These are phyloP conservation scores for Antitype chi DNA, from an alignment of 2,888 invertebrate genomes.

Conservation along the genomic window DNA sequence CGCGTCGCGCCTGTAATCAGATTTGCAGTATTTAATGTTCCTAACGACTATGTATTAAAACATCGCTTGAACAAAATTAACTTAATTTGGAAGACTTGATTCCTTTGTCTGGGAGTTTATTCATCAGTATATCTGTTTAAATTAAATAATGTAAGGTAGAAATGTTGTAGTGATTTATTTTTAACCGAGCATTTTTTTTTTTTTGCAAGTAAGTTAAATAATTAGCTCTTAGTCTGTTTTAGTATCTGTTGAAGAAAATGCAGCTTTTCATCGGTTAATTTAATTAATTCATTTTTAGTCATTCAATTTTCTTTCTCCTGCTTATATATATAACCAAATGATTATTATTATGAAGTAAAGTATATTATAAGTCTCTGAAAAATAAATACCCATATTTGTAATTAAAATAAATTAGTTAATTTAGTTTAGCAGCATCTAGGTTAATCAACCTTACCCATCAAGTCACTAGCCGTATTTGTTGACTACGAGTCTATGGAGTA, in stretches of 20 bases:
- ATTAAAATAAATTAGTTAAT: not conserved
- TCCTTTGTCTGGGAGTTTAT: slow-evolving; percentile 52
- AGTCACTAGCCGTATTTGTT: not conserved
- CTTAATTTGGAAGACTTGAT: slow-evolving; percentile 65
- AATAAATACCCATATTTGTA: not conserved
- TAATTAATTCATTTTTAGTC: not conserved
- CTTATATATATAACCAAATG: not conserved
- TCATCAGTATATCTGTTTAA: slow-evolving; percentile 28
- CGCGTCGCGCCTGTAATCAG: slow-evolving; percentile 70
- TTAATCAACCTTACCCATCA: not conserved
- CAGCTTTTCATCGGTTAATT: not conserved
- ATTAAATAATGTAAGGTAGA: not conserved
- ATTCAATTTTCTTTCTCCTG: too few relatives aligned
- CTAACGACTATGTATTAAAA: slow-evolving; percentile 74
- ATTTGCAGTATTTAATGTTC: slow-evolving; percentile 77
- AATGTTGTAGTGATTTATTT: not conserved
- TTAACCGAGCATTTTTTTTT: not conserved
- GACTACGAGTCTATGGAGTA: not conserved
- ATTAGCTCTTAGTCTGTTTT: not conserved
- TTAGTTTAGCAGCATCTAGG: not conserved
- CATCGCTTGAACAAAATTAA: slow-evolving; percentile 71
- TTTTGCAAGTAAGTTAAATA: not conserved
- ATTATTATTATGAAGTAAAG: not conserved
- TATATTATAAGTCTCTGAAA: not conserved
- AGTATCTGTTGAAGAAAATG: not conserved